Evolutionary conservation across 2,888 invertebrate genomes (phyloP), one percentile per base, ranked within the genome.

Genomic region (Mimas tiliae): DNA sequence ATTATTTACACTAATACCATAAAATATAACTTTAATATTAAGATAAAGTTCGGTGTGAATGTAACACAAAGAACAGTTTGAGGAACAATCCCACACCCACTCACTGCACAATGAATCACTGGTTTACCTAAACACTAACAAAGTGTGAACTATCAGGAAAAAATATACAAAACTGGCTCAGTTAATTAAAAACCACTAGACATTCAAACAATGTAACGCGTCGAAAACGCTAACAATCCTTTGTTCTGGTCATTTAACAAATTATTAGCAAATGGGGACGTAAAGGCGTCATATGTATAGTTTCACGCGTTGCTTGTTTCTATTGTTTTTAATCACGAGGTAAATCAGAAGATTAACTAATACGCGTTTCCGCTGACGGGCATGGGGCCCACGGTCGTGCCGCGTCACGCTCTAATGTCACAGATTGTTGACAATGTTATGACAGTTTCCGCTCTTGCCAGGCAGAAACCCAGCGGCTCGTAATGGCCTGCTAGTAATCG

Each of bases 371-470:
- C 79, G 72, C 68, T 72, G 70, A 68, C 63, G 67, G 73, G 65
- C 74, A 87, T 82, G 71, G 75, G 83, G 83, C 70, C 81, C 86
- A 86, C 83, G 86, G 87, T 74, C 85, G 75, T 67, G 68, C 69
- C 80, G 58, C 52, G 52, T 77, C 75, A 80, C 73, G 78, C 72
- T 73, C 65, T 70, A 72, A 77, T 76, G 74, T 73, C 70, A 68
- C 68, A 19, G 67, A 64, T 11, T 33, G 74, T 72, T 80, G 83
- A 74, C 80, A 79, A 68, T 63, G 58, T 78, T 78, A 78, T 77
- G 78, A 81, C 80, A 81, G 74, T 74, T 79, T 83, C 83, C 82
- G 80, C 69, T 81, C 77, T 83, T 79, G 81, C 80, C 74, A 27
- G 27, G 8, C 38, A 78, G 27, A 64, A 58, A 27, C 14, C 12